Evolutionary conservation across 2,888 invertebrate genomes (phyloP).

Genomic region (Nephrotoma appendiculata): DNA sequence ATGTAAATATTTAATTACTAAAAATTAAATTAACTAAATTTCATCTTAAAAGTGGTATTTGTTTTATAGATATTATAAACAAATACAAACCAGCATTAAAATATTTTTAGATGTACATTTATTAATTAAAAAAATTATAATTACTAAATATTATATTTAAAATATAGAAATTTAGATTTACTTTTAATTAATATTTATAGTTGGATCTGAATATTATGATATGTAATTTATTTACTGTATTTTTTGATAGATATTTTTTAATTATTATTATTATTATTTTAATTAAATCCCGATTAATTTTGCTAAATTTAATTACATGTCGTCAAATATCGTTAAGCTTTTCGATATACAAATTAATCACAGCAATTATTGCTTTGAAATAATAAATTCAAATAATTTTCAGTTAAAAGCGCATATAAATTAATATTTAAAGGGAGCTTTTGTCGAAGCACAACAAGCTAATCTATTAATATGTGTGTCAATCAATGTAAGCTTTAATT

Average conservation of each 20-base stretch:
- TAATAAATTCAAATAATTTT: too few species aligned
- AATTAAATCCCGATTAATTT: neutral
- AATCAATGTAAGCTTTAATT: too few species aligned
- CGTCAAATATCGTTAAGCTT: neutral
- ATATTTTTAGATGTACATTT: neutral
- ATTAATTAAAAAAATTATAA: neutral
- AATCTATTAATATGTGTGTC: too few species aligned
- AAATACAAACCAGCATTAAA: neutral
- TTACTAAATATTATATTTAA: neutral
- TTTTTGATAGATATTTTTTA: neutral
- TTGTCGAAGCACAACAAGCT: too few species aligned
- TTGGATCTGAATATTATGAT: neutral
- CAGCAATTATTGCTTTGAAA: neutral
- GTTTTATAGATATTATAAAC: neutral
- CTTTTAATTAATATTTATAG: neutral
- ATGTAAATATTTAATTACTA: too few species aligned
- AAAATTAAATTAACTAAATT: too few species aligned
- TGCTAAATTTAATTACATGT: neutral
- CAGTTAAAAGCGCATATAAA: too few species aligned
- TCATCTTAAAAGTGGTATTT: too few species aligned
- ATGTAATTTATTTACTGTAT: neutral
- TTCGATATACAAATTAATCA: neutral
- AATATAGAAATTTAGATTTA: neutral
- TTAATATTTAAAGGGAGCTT: too few species aligned
- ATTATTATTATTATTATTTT: neutral